Conservation (phyloP, 2,797 vertebrate genomes). For the Intellagama lesueurii region DNA sequence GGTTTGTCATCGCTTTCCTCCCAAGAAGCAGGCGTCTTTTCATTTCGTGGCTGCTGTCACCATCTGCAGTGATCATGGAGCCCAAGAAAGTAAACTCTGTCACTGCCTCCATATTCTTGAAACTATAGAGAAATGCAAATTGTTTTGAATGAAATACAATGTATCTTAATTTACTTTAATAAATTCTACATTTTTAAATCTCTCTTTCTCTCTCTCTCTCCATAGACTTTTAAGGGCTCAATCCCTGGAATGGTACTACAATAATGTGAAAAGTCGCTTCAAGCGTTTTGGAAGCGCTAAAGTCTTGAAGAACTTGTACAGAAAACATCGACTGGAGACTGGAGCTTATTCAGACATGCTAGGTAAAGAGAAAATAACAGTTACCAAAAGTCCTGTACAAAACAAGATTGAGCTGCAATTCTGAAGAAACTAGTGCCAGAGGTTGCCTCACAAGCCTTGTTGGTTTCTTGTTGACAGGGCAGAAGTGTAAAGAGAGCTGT, state of each 20-base stretch:
- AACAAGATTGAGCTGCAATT: neutral
- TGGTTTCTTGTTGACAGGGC: too few species aligned
- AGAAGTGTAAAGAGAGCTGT: too few species aligned
- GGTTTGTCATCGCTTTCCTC: too few species aligned
- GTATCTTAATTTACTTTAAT: neutral
- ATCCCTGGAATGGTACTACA: slow-evolving; percentile 98
- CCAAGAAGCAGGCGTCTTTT: too few species aligned
- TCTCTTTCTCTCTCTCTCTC: slow-evolving; percentile 23
- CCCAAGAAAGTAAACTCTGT: too few species aligned
- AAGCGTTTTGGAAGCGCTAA: slow-evolving; percentile 98
- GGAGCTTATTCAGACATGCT: slow-evolving; percentile 84
- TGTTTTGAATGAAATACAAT: neutral
- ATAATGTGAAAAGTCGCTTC: slow-evolving; percentile 95
- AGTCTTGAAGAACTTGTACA: slow-evolving; percentile 94
- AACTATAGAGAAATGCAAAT: slow-evolving; percentile 20
- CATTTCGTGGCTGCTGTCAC: too few species aligned
- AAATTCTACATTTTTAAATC: slow-evolving; percentile 8
- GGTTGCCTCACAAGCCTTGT: too few species aligned
- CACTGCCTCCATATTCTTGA: too few species aligned
- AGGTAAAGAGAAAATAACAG: slow-evolving; percentile 78
- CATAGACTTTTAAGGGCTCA: slow-evolving; percentile 89
- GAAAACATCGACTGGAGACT: slow-evolving; percentile 91
- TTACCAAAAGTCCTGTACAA: neutral
- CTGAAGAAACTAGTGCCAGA: neutral
- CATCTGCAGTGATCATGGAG: too few species aligned